Evolutionary conservation across 2,113 vertebrate genomes (phyloP), one percentile per base, ranked within the genome.

Genomic region (Odontophorus gujanensis): DNA sequence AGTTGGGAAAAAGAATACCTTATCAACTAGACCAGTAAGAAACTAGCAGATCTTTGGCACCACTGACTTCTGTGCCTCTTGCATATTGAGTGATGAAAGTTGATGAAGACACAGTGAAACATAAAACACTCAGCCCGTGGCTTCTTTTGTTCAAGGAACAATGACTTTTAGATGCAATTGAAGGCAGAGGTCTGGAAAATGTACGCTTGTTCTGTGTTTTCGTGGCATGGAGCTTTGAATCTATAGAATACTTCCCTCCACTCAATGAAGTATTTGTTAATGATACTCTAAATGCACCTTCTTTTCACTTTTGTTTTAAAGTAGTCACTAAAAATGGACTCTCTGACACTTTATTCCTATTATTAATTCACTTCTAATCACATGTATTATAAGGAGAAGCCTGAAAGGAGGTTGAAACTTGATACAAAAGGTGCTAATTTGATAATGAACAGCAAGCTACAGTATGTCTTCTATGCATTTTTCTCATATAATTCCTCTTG

Each of bases 121-220:
- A 76, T 58, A 61, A 93, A 93, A 36, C 36, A 38, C 30, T 80
- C 32, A 1, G 48, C 51, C 72, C 40, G 32, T 4, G 3, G 26
- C 21, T 91, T 77, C 93, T 76, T 96, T 95, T 93, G 71, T 85
- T 81, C 73, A 66, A n/a, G 42, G 47, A 93, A 89, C 92, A 87
- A 90, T 68, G 53, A 58, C 47, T 91, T 96, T 77, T 34, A 36
- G 20, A 59, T 81, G 72, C 82, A 93, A 61, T 91, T 92, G 89
- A 89, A 87, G 43, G 20, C 25, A 51, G n/a, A 79, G 51, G 53
- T 51, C 32, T 92, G 73, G 62, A 90, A 87, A 87, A 73, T 73
- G 32, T 73, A 38, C 62, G 34, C 38, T 59, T 69, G 24, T 50
- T 25, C 40, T 40, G 11, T 74, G 42, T 66, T 96, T 87, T 80